phyloP scores from a whole-genome alignment of 92 coral and sea anemone species.

The Actinernus sp. region DNA sequence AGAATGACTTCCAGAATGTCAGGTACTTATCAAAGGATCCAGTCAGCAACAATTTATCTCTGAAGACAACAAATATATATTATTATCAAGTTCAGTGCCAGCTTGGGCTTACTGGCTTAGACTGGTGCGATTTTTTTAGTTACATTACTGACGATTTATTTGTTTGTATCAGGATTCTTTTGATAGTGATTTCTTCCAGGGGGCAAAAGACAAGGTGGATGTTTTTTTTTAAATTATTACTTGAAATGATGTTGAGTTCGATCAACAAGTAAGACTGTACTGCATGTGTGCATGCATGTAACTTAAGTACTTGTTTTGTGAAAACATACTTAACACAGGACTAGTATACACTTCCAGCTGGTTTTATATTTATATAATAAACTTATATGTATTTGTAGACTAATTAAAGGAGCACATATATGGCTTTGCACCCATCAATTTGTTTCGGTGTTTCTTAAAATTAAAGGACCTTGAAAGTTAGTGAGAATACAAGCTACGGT shows the following conservation, averaged over 20 bases:
- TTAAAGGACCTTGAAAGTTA: conserved; percentile 56
- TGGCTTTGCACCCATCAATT: too few relatives aligned
- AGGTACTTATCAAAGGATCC: conserved; percentile 30
- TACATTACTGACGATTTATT: conserved; percentile 20
- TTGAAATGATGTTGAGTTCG: too few relatives aligned
- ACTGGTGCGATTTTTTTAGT: conserved; percentile 59
- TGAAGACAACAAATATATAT: conserved; percentile 26
- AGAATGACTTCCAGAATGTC: conserved; percentile 29
- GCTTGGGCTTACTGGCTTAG: conserved; percentile 38
- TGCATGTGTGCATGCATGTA: too few relatives aligned
- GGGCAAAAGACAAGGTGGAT: conserved; percentile 48
- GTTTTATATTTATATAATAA: too few relatives aligned
- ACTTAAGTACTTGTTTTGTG: too few relatives aligned
- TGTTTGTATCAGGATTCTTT: conserved; percentile 34
- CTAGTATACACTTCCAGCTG: too few relatives aligned
- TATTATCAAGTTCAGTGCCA: conserved; percentile 57
- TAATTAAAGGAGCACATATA: too few relatives aligned
- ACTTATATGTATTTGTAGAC: too few relatives aligned
- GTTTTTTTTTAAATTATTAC: conserved; percentile 33
- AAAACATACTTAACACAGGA: too few relatives aligned
- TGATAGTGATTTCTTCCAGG: conserved; percentile 30
- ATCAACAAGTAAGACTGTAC: too few relatives aligned
- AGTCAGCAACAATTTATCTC: conserved; percentile 1
- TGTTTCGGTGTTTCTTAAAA: too few relatives aligned
- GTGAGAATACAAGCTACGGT: conserved; percentile 48